Evolutionary conservation across 2,113 vertebrate genomes (phyloP), one percentile per base, ranked within the genome.

Genomic region (Ahaetulla prasina): DNA sequence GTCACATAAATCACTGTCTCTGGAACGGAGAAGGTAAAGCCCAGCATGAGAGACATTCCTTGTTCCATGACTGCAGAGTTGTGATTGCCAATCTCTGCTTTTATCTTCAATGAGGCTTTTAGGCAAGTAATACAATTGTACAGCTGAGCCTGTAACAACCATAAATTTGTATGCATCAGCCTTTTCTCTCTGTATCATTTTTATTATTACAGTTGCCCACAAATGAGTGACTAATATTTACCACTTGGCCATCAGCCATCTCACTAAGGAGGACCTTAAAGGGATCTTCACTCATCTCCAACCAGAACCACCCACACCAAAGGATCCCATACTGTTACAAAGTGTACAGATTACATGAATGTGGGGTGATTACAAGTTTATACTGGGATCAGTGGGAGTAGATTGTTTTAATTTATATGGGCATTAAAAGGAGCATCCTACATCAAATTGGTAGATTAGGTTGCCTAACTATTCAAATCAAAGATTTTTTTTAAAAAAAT

Each of bases 231-330:
- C 80, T 89, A 85, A 89, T 49, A 43, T 60, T 52, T 16, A 52
- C 25, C 35, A 90, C 39, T 25, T 90, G 53, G 88, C 53, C n/a
- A 27, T 30, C 53, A 60, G 88, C 92, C 53, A 50, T 60, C 20
- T 60, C 85, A 23, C 91, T 85, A 89, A 92, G 68, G 52, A 89
- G 85, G 53, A 27, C 23, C 27, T 11, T 92, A 54, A 89, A 92
- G 39, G 54, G 74, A 27, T 85, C 53, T 30, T 47, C 27, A 23
- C 89, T n/a, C 8, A 85, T 45, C 53, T 60, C 49, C 11, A 35
- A 39, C 74, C 85, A 39, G 74, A 89, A 89, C 54, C 74, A 85
- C 92, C 88, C 43, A 89, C 88, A 57, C 43, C 53, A 85, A 92
- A 80, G 8, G 63, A 55, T 52, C 8, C 84, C 87, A 85, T 25